Base-by-base conservation (phyloP, 2,797 vertebrate species). In the Bufotes viridis region DNA sequence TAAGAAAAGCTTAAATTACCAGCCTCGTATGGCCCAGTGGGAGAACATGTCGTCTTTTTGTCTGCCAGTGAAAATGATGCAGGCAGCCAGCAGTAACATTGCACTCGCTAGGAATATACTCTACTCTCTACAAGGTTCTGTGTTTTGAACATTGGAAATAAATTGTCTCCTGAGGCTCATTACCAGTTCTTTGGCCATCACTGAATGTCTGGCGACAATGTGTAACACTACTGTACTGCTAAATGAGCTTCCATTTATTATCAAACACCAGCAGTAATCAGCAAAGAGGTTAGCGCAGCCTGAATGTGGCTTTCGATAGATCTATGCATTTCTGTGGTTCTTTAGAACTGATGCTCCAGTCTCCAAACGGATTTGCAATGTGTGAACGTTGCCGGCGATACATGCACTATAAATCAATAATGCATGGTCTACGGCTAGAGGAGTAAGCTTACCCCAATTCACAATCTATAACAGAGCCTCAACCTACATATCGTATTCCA, bases 181-280 rank as follows among this genome's bases (percentile, higher is more conserved):
- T 88, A 90, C 82, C 79, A 67, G 74, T 84, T 86, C 49, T 78
- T 51, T 88, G 81, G 82, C 83, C 84, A 88, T 86, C 79, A 83
- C 70, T 90, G 84, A 87, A 57, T 90, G 86, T 82, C 67, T 90
- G 74, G 83, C 78, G 74, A 90, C 76, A 88, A 78, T 86, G 75
- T 86, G 84, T 88, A 79, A 72, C 87, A 83, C 86, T 74, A 84
- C 83, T 57, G 85, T 85, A 83, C 85, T 87, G 81, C 85, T 87
- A 89, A 89, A 87, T 89, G 88, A 89, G 80, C 65, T 84, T 70
- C 34, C 65, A 67, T 89, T 72, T 87, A 89, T 89, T 89, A 87
- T 78, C 85, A 87, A 86, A 87, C 88, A 87, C 75, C 55, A 89
- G 58, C 20, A 83, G 34, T 49, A 78, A 83, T 20, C 17, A 18